Conservation (phyloP, 2,113 vertebrate genomes). For the Aspidoscelis tigris region DNA sequence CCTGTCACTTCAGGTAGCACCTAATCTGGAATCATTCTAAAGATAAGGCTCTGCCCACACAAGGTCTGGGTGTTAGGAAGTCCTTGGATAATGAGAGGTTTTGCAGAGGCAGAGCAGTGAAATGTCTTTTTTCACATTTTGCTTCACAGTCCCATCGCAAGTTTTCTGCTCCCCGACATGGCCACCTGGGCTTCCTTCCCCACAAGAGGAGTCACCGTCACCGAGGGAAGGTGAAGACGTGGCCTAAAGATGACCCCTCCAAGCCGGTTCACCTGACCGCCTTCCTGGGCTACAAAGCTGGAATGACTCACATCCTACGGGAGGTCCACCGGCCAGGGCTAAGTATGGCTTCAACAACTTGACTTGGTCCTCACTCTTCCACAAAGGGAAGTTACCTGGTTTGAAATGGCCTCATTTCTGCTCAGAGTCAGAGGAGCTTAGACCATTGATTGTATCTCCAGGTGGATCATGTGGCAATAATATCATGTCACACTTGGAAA, state of each 20-base stretch:
- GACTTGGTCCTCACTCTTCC: not conserved
- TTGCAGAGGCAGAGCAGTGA: not conserved
- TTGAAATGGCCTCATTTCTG: not conserved
- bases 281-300: slow-evolving; percentile 85
- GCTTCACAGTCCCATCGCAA: slow-evolving; percentile 79
- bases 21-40: no score
- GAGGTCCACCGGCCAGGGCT: slow-evolving; percentile 80
- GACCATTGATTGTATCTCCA: not conserved
- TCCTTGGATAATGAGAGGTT: not conserved
- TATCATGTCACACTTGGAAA: no score
- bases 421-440: not conserved
- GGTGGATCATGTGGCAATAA: no score
- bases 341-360: slow-evolving; percentile 70
- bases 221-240: slow-evolving; percentile 82
- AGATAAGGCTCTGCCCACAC: no score
- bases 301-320: slow-evolving; percentile 82
- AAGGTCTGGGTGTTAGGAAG: not conserved
- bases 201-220: slow-evolving; percentile 80
- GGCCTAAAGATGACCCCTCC: slow-evolving; percentile 82
- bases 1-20: no score
- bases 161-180: slow-evolving; percentile 83
- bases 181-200: slow-evolving; percentile 83
- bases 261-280: slow-evolving; percentile 81
- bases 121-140: not conserved
- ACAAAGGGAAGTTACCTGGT: not conserved